Evolutionary conservation across 2,888 invertebrate genomes (phyloP), one percentile per base, ranked within the genome.

Genomic region (Andrena fulva): DNA sequence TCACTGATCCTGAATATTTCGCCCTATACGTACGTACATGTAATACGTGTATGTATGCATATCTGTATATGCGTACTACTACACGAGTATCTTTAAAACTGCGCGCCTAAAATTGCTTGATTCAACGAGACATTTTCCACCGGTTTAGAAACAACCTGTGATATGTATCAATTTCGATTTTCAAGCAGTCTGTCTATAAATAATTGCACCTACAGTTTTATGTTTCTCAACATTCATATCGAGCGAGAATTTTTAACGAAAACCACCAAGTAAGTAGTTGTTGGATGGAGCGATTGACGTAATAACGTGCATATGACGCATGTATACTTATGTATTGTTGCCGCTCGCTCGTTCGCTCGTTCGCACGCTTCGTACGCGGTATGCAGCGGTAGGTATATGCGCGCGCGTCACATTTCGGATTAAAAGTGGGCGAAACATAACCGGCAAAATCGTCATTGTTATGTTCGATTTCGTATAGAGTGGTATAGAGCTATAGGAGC

Each of bases 221-320:
- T 33, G 10, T 48, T 8, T 27, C 35, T 27, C 20, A 2, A 35
- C 33, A 20, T n/a, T 79, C 1, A n/a, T 24, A 16, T 77, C 20
- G 27, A 31, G 10, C 52, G 63, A n/a, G 2, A 50, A 27, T 59
- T 50, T 80, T 31, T 29, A 48, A 62, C n/a, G 31, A 63, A 63
- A 20, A 60, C 8, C 63, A n/a, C 24, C 48, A 50, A 60, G 2
- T 59, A 42, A 16, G 42, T 42, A 42, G 42, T 16, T 16, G 42
- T 16, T 63, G 52, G 33, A 66, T 60, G 29, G 54, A 48, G 27
- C 70, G 76, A 82, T 81, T 81, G 82, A 82, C 82, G 82, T 76
- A 82, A 16, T 42, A 42, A 81, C 68, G 62, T 62, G 63, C 63
- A 52, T 82, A 71, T 54, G 64, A 72, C 68, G 70, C 75, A 71